phyloP scores from a whole-genome alignment of 2,113 vertebrate genomes.

The Larimichthys polyactis region DNA sequence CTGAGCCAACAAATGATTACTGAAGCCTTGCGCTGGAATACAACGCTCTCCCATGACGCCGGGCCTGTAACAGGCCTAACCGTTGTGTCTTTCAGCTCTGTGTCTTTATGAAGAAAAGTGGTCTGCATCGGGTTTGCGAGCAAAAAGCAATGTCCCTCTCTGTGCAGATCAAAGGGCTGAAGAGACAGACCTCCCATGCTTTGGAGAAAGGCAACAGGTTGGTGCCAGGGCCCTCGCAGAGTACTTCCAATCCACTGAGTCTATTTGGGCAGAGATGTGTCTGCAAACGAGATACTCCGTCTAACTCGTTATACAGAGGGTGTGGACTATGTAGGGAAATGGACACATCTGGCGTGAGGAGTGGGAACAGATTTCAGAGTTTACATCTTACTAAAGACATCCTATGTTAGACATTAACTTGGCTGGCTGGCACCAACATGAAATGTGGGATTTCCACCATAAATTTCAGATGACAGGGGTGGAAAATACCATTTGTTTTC shows the following conservation, averaged over 20 bases:
- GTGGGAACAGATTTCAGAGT: constrained; percentile 67
- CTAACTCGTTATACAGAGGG: constrained; percentile 77
- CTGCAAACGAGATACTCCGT: constrained; percentile 75
- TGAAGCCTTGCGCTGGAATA: constrained; percentile 64
- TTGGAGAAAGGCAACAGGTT: constrained; percentile 68
- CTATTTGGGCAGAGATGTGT: constrained; percentile 77
- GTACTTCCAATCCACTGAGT: constrained; percentile 68
- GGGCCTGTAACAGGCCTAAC: constrained; percentile 43
- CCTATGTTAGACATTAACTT: constrained; percentile 66
- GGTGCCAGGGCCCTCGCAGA: constrained; percentile 69
- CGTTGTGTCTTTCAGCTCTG: constrained; percentile 37
- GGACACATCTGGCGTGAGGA: constrained; percentile 72
- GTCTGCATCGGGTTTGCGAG: constrained; percentile 63
- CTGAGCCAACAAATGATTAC: constrained; percentile 76
- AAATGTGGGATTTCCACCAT: constrained; percentile 58
- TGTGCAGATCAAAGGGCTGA: constrained; percentile 59
- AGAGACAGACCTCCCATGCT: constrained; percentile 69
- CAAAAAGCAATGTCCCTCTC: constrained; percentile 39
- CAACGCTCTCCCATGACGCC: constrained; percentile 58
- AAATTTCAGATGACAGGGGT: constrained; percentile 50
- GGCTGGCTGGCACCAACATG: constrained; percentile 48
- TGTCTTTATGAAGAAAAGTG: constrained; percentile 40
- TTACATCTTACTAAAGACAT: constrained; percentile 72
- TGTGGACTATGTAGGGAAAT: constrained; percentile 73
- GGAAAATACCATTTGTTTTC: constrained; percentile 62